Percentiles rank a stretch among this genome's conserved stretches.
These are phyloP conservation scores for Euplagia quadripunctaria DNA, from an alignment of 2,888 invertebrate species.

Conservation along the genomic window DNA sequence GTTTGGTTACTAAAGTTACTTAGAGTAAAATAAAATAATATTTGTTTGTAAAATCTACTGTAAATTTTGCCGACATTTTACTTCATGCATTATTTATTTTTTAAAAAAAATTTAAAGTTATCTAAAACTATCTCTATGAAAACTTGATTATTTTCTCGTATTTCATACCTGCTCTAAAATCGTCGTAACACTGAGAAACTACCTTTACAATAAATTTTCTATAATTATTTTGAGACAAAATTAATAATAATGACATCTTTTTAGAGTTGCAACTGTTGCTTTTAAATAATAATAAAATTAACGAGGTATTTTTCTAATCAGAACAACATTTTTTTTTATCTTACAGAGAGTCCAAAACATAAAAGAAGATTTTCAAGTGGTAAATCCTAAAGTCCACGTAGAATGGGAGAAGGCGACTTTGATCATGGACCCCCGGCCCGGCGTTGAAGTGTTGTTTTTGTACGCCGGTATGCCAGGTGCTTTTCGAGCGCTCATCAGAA, in stretches of 20 bases:
- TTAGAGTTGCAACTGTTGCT: neutral
- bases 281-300: neutral
- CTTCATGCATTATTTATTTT: neutral
- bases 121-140: neutral
- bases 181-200: neutral
- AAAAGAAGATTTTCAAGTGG: slow-evolving; percentile 60
- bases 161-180: neutral
- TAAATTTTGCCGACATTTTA: neutral
- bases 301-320: neutral
- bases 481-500: slow-evolving; percentile 71
- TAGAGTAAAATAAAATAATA: neutral
- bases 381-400: slow-evolving; percentile 57
- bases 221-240: neutral
- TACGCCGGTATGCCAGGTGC: slow-evolving; percentile 68
- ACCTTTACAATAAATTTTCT: neutral
- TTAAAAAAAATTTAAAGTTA: neutral
- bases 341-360: slow-evolving; percentile 67
- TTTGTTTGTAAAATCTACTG: neutral
- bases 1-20: neutral
- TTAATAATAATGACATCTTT: neutral
- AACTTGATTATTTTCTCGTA: neutral
- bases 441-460: slow-evolving; percentile 68
- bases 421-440: slow-evolving; percentile 74
- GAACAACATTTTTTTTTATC: neutral
- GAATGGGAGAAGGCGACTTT: slow-evolving; percentile 72